Conservation (phyloP, 2,888 invertebrate species). For the Scaptomyza caliginosa region DNA sequence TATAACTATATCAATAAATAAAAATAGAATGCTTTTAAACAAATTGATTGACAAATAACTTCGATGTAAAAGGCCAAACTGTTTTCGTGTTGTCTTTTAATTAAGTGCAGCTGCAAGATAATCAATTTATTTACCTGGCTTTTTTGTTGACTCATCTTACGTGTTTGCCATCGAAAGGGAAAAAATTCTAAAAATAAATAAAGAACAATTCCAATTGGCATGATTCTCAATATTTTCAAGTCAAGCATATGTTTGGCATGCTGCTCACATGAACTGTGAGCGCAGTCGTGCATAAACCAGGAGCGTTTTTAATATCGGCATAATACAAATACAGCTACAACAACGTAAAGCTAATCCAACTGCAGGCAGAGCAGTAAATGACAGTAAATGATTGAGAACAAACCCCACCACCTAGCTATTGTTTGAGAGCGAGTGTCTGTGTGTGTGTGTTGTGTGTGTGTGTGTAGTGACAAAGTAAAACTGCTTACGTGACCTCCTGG, state of each 20-base stretch:
- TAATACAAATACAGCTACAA: constrained; percentile 47
- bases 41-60: neutral
- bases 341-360: constrained; percentile 34
- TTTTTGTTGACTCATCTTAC: constrained; percentile 35
- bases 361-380: constrained; percentile 60
- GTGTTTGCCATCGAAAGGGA: constrained; percentile 10
- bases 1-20: neutral
- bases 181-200: no score
- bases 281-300: constrained; percentile 67
- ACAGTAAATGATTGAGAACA: constrained; percentile 80
- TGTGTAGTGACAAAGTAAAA: constrained; percentile 69
- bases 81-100: constrained; percentile 47
- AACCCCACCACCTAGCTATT: constrained; percentile 42
- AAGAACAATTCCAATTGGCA: constrained; percentile 8
- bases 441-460: constrained; percentile 10
- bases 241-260: constrained; percentile 7
- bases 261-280: constrained; percentile 38
- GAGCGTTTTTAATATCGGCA: constrained; percentile 50
- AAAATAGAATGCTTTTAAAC: neutral
- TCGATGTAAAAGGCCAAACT: neutral
- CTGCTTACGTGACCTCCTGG: constrained; percentile 67
- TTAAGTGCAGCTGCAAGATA: constrained; percentile 51
- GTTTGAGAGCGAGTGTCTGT: constrained; percentile 11
- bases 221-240: constrained; percentile 1
- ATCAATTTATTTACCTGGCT: constrained; percentile 64